These are phyloP conservation scores for Euura saliciscinereae DNA, from an alignment of 1,140 invertebrate genomes.

Conservation along the genomic window DNA sequence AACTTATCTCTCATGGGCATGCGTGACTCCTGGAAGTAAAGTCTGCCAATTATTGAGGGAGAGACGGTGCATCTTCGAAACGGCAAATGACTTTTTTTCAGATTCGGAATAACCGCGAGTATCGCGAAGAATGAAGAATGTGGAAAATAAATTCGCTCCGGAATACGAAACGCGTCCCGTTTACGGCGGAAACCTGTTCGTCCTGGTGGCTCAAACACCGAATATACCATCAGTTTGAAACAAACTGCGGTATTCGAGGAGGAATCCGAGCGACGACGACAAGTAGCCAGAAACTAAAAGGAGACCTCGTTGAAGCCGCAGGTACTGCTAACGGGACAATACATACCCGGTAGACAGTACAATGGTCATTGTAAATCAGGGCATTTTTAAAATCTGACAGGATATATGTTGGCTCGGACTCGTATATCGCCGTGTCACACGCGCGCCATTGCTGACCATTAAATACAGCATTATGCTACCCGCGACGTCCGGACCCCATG, in stretches of 20 bases:
- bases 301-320: not conserved
- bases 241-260: no score
- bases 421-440: slow-evolving; percentile 51
- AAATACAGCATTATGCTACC: slow-evolving; percentile 57
- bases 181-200: no score
- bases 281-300: not conserved
- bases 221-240: no score
- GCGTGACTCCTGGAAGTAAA: slow-evolving; percentile 51
- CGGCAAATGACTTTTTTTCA: not conserved
- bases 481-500: slow-evolving; percentile 44
- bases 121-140: no score
- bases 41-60: slow-evolving; percentile 27
- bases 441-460: slow-evolving; percentile 45
- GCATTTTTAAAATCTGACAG: slow-evolving; percentile 57
- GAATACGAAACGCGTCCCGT: no score
- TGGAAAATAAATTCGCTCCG: no score
- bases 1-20: slow-evolving; percentile 47
- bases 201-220: no score
- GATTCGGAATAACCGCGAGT: not conserved
- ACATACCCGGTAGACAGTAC: slow-evolving; percentile 51
- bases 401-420: slow-evolving; percentile 55
- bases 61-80: slow-evolving; percentile 8
- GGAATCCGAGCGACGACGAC: not conserved
- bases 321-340: slow-evolving; percentile 39
- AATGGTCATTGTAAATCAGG: slow-evolving; percentile 58